phyloP scores from a whole-genome alignment of 2,888 invertebrate genomes.

The Acleris sparsana region DNA sequence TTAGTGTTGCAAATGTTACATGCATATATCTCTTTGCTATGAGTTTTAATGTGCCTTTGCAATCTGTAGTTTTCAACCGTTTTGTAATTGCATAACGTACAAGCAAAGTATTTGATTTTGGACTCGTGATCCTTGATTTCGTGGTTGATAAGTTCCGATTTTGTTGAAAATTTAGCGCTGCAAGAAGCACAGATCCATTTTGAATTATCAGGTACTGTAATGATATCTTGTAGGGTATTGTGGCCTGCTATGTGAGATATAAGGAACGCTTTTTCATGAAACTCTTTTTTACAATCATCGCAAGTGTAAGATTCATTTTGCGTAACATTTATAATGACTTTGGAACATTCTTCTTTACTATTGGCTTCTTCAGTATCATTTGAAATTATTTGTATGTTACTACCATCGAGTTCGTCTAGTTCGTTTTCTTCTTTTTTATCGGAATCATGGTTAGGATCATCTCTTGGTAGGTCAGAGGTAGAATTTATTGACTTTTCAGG shows the following conservation, averaged over 20 bases:
- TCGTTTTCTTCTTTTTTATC: not conserved
- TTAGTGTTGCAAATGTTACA: slow-evolving; percentile 36
- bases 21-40: not conserved
- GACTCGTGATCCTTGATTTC: slow-evolving; percentile 15
- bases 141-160: slow-evolving; percentile 15
- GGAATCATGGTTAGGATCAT: too few species aligned
- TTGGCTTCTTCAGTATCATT: not conserved
- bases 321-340: not conserved
- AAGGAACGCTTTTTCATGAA: not conserved
- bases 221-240: not conserved
- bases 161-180: not conserved
- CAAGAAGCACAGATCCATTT: slow-evolving; percentile 9
- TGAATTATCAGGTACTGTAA: not conserved
- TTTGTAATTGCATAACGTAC: slow-evolving; percentile 17
- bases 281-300: not conserved
- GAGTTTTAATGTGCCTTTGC: not conserved
- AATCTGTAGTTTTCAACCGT: not conserved
- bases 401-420: too few species aligned
- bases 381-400: not conserved
- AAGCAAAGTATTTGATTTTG: not conserved
- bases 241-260: not conserved
- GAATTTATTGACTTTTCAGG: too few species aligned
- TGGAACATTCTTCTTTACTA: not conserved
- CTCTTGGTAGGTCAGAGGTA: too few species aligned
- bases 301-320: not conserved